Base-by-base conservation (phyloP, 2,797 vertebrate species). In the Melanotaenia maccullochi region DNA sequence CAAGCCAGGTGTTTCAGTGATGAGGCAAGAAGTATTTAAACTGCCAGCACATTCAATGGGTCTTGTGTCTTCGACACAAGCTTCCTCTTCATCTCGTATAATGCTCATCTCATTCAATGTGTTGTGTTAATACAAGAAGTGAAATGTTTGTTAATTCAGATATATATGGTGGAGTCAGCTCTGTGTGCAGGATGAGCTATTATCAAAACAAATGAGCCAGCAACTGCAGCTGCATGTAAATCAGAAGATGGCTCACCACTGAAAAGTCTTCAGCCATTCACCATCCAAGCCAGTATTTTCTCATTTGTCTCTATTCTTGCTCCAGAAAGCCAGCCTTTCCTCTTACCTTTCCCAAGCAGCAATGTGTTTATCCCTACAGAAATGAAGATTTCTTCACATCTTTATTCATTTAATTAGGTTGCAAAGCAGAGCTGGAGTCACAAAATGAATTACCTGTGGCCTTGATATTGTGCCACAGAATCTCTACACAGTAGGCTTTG, bases 361-460 rank as follows among this genome's bases (percentile, higher is more conserved):
- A 77, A 84, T 79, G 82, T 87, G 81, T 92, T 91, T 85, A 85
- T 89, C 85, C 81, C 85, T 67, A 65, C 60, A 66, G 85, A 92
- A 92, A 90, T 83, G 73, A 87, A 87, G 85, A 85, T 78, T 90
- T 88, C 78, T 78, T 89, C 83, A 84, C 85, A 89, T 91, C 91
- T 91, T 91, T 90, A 90, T 90, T 93, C 89, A 87, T 93, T 93
- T 92, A 92, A 94, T 94, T 93, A 91, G 90, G 87, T 85, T 83
- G 82, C 79, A 80, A 88, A 89, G 87, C 88, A 82, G 78, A 73
- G 78, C 86, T 68, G 47, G 67, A 79, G 84, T 85, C 81, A 80
- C 85, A 86, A 93, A 91, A 94, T 89, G 81, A 92, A 94, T 93
- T 90, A 93, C 90, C 86, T 87, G 83, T 86, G 77, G 88, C 88